Percentiles rank a stretch among this genome's conserved stretches.
Evolutionary conservation across 1,140 invertebrate species (phyloP).

Genomic region (Dendroctonus ponderosae): DNA sequence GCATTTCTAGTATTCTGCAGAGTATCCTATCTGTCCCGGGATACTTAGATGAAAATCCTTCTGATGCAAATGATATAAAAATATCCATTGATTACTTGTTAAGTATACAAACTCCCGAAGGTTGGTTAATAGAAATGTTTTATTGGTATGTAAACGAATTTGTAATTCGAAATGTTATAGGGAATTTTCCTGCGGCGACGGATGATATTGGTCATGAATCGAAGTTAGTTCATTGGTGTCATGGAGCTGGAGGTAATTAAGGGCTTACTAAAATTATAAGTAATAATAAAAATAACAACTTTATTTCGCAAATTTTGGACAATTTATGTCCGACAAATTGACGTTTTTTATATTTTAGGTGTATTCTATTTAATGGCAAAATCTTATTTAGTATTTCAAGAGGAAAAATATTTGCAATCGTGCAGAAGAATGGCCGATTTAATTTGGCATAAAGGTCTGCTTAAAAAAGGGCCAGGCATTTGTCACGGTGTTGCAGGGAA

Average conservation of each 20-base stretch:
- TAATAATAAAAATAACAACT: background rate
- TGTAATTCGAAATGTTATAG: slow-evolving; percentile 48
- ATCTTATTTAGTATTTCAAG: slow-evolving; percentile 73
- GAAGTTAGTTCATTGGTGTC: slow-evolving; percentile 85
- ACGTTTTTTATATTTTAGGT: slow-evolving; percentile 6
- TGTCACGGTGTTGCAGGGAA: slow-evolving; percentile 86
- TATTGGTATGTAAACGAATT: too few species aligned
- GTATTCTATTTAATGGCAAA: slow-evolving; percentile 75
- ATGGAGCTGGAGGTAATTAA: slow-evolving; percentile 72
- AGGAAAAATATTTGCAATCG: slow-evolving; percentile 70
- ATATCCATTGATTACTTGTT: slow-evolving; percentile 63
- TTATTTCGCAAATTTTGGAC: too few species aligned
- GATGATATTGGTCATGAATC: slow-evolving; percentile 65
- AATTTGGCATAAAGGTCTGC: slow-evolving; percentile 75
- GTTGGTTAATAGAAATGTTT: slow-evolving; percentile 1
- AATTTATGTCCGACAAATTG: background rate
- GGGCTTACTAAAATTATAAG: slow-evolving; percentile 44
- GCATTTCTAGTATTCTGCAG: slow-evolving; percentile 65
- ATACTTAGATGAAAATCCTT: slow-evolving; percentile 58
- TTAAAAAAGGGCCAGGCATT: slow-evolving; percentile 79
- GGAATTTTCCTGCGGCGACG: slow-evolving; percentile 76
- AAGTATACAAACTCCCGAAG: slow-evolving; percentile 56
- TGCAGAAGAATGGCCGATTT: slow-evolving; percentile 70
- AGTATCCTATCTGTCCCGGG: slow-evolving; percentile 65
- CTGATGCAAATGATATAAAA: slow-evolving; percentile 57